These are phyloP conservation scores for Drosophila erecta DNA, from an alignment of 1,140 invertebrate genomes.

Conservation along the genomic window DNA sequence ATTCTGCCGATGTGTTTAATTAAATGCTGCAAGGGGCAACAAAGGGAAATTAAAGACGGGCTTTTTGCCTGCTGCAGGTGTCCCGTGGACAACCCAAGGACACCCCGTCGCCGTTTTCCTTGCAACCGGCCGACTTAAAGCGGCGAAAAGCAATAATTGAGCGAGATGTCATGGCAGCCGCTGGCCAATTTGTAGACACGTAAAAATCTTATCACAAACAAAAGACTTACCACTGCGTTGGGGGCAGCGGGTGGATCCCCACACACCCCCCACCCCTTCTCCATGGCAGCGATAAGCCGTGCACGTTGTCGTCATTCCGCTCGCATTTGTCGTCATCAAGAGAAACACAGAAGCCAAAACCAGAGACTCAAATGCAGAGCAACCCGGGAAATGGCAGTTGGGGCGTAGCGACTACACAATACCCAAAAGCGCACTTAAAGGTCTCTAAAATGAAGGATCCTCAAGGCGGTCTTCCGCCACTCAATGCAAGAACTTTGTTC, in stretches of 20 bases:
- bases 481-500: too few relatives aligned
- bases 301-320: conserved; percentile 73
- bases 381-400: not conserved
- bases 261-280: not conserved
- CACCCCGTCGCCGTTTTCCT: not conserved
- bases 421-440: not conserved
- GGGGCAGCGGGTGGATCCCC: not conserved
- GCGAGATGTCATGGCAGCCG: conserved; percentile 38
- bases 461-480: too few relatives aligned
- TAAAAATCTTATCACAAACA: conserved; percentile 76
- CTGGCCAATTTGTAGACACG: conserved; percentile 73
- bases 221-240: conserved; percentile 30
- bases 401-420: not conserved
- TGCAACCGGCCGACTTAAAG: not conserved
- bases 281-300: conserved; percentile 68
- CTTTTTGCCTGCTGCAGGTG: not conserved
- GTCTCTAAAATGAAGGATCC: too few relatives aligned
- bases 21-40: conserved; percentile 29
- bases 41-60: not conserved
- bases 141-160: conserved; percentile 26
- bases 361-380: conserved; percentile 1
- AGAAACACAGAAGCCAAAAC: conserved; percentile 7
- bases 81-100: not conserved
- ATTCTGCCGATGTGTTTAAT: conserved; percentile 40
- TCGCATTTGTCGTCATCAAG: conserved; percentile 79